Evolutionary conservation across 2,113 vertebrate species (phyloP), one percentile per base, ranked within the genome.

Genomic region (Pluvialis apricaria): DNA sequence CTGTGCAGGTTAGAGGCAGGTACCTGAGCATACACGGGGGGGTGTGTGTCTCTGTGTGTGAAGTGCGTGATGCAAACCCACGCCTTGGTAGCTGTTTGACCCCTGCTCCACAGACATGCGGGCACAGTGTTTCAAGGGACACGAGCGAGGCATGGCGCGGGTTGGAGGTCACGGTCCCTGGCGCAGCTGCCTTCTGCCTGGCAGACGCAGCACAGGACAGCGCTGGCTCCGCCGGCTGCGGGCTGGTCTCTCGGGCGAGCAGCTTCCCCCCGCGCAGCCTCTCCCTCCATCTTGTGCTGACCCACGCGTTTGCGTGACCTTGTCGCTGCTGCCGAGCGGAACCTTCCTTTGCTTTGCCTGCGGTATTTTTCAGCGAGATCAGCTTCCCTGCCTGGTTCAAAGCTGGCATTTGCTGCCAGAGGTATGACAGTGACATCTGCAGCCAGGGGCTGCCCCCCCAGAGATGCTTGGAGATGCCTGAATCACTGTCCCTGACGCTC

Each of bases 101-200:
- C 49, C 20, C 69, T 44, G 70, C 38, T 64, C 58, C 25, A 1
- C 0, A 3, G 66, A 3, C 11, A 5, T 3, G 32, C 57, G 40
- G 90, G 73, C 42, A 31, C 3, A 1, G 10, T 12, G 51, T 26
- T 61, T 40, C 0, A 8, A 38, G 62, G 54, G 62, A 58, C 25
- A 10, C 0, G 0, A 7, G 2, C 0, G 21, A 77, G 69, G 62
- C 40, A 5, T 2, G 18, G 29, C 0, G 2, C 0, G 1, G 38
- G 28, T 5, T 25, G 80, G 61, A 45, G 64, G 47, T 54, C 60
- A 13, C 0, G 2, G 1, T 36, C 68, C 66, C 70, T 21, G 77
- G 24, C 54, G 52, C 51, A 6, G 10, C 49, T 60, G n/a, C 70
- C 44, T 65, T 7, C 64, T 54, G 51, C 42, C 61, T 13, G 57